Evolutionary conservation across 2,797 vertebrate species (phyloP).

Genomic region (Peromyscus aztecus): DNA sequence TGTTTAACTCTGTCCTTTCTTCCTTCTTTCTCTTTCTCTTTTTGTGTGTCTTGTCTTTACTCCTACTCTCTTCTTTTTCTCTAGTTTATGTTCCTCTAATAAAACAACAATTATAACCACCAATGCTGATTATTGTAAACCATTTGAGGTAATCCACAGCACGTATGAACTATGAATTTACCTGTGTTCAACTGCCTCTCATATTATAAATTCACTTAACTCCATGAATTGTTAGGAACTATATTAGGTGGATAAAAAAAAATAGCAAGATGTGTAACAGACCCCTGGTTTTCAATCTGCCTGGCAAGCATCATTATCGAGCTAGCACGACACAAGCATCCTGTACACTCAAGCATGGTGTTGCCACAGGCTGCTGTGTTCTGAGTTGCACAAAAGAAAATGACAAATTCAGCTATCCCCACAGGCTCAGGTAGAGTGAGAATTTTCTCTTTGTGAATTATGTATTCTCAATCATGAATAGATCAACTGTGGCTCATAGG

Average conservation of each 20-base stretch:
- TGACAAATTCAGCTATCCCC: not conserved
- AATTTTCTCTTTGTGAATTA: not conserved
- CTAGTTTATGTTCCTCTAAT: not conserved
- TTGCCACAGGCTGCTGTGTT: not conserved
- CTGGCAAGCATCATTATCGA: not conserved
- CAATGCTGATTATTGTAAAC: not conserved
- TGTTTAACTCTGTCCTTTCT: not conserved
- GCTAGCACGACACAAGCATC: not conserved
- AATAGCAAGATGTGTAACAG: not conserved
- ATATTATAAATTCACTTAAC: constrained; percentile 19
- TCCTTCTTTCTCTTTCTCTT: fast-evolving
- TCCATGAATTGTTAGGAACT: not conserved
- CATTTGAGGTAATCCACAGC: not conserved
- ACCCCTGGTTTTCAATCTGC: not conserved
- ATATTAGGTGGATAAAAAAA: not conserved
- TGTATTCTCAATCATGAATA: not conserved
- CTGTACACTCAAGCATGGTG: not conserved
- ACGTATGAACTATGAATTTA: constrained; percentile 5
- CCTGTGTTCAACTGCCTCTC: not conserved
- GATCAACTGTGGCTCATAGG: not conserved
- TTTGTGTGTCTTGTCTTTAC: too few relatives aligned
- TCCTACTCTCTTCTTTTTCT: fast-evolving
- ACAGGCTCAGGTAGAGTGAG: not conserved
- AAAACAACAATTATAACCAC: not conserved
- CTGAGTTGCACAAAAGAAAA: not conserved